phyloP scores from a whole-genome alignment of 2,113 vertebrate species.

The Corynorhinus townsendii region DNA sequence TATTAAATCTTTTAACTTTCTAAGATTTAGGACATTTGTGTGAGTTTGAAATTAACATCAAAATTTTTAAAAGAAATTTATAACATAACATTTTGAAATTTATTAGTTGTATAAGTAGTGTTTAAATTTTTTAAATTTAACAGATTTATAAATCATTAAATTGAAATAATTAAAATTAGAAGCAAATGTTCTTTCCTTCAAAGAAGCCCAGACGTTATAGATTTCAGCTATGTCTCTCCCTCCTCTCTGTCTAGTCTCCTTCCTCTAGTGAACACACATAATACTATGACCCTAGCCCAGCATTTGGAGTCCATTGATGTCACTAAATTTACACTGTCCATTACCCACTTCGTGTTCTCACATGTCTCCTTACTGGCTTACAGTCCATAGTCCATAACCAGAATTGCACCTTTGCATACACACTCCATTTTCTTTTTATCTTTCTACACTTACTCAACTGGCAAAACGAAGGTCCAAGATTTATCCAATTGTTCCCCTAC shows the following conservation, averaged over 20 bases:
- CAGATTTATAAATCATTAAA: not conserved
- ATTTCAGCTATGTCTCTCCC: not conserved
- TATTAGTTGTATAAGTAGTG: not conserved
- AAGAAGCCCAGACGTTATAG: not conserved
- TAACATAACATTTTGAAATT: not conserved
- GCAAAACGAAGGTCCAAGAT: not conserved
- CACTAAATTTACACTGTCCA: not conserved
- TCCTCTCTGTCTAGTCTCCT: not conserved
- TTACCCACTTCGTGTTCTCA: not conserved
- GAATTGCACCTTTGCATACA: not conserved
- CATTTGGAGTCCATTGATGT: not conserved
- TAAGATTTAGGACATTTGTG: not conserved
- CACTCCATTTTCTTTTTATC: not conserved
- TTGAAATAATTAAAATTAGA: not conserved
- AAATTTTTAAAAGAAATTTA: not conserved
- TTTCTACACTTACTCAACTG: not conserved
- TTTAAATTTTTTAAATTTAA: not conserved
- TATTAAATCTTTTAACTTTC: not conserved
- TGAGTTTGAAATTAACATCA: not conserved
- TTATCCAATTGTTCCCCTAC: not conserved
- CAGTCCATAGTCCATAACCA: not conserved
- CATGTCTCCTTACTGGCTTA: not conserved
- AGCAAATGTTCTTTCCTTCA: not conserved
- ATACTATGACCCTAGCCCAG: not conserved
- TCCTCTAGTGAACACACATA: not conserved